Percentiles rank a stretch among this genome's conserved stretches.
phyloP scores from a whole-genome alignment of 2,888 invertebrate genomes.

The Leistus spinibarbis region DNA sequence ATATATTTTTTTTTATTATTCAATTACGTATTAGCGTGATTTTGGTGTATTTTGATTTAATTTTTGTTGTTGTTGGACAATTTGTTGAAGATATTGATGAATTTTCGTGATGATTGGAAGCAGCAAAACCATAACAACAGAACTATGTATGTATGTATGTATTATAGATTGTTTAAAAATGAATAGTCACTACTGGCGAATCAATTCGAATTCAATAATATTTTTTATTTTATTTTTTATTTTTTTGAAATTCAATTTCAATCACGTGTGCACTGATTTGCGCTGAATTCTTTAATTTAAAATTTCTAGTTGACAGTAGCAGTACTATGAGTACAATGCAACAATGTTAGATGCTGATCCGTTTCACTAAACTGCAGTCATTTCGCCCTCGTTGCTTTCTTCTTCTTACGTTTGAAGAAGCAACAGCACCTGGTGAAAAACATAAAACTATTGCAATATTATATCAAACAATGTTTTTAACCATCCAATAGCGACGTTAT shows the following conservation, averaged over 20 bases:
- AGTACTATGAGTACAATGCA: constrained; percentile 58
- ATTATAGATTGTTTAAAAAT: constrained; percentile 9
- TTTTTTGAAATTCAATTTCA: background rate
- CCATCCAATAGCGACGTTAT: background rate
- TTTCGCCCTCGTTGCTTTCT: constrained; percentile 70
- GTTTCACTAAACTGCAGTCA: constrained; percentile 59
- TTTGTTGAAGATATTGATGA: background rate
- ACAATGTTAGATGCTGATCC: constrained; percentile 57
- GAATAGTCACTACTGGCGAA: constrained; percentile 29
- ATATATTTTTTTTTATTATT: background rate
- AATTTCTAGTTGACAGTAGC: constrained; percentile 48
- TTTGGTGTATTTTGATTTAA: background rate
- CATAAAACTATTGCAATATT: constrained; percentile 54
- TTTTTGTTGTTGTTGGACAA: background rate
- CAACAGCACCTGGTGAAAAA: constrained; percentile 88
- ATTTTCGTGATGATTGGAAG: constrained; percentile 21
- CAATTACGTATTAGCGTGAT: background rate
- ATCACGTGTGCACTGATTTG: constrained; percentile 31
- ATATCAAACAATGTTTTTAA: constrained; percentile 41
- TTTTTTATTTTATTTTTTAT: too few relatives aligned
- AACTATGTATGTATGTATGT: constrained; percentile 1
- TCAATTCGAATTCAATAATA: background rate
- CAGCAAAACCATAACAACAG: constrained; percentile 32
- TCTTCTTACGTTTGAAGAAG: constrained; percentile 99
- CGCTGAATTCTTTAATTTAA: background rate